Conservation (phyloP, 92 coral and sea anemone genomes). For the Porites divaricata region DNA sequence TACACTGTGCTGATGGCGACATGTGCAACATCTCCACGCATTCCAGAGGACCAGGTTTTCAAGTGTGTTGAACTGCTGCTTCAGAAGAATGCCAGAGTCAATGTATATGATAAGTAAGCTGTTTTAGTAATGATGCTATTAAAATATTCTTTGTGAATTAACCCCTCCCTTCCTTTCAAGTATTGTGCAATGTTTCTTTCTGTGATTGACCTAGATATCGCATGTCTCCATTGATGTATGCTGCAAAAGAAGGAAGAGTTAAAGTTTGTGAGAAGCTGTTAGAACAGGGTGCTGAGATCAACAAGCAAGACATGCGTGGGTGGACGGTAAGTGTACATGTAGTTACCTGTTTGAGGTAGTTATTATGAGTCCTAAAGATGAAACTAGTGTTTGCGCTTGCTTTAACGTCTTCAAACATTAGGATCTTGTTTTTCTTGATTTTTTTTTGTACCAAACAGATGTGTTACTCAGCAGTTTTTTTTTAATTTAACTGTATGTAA, state of each 20-base stretch:
- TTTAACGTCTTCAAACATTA: too few relatives aligned
- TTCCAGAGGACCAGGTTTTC: conserved; percentile 74
- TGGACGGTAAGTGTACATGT: conserved; percentile 97
- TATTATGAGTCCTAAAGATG: background rate
- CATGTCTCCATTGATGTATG: conserved; percentile 97
- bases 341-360: background rate
- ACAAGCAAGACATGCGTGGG: conserved; percentile 92
- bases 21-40: conserved; percentile 71
- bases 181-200: background rate
- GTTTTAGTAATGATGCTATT: background rate
- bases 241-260: conserved; percentile 89
- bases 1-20: conserved; percentile 95
- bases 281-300: conserved; percentile 83
- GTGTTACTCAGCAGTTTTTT: too few relatives aligned
- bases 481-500: too few relatives aligned
- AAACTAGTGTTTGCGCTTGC: background rate
- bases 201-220: conserved; percentile 64
- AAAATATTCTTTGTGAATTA: too few relatives aligned
- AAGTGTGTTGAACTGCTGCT: conserved; percentile 79
- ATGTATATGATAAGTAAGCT: conserved; percentile 90
- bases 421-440: too few relatives aligned
- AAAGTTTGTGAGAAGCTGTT: conserved; percentile 76
- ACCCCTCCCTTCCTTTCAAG: background rate
- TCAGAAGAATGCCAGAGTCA: conserved; percentile 84
- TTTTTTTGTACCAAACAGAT: too few relatives aligned